A percentile compares a stretch with the other conserved stretches of the same genome.
These are phyloP conservation scores for Eretmodus cyanostictus DNA, from an alignment of 2,113 vertebrate genomes.

Conservation along the genomic window DNA sequence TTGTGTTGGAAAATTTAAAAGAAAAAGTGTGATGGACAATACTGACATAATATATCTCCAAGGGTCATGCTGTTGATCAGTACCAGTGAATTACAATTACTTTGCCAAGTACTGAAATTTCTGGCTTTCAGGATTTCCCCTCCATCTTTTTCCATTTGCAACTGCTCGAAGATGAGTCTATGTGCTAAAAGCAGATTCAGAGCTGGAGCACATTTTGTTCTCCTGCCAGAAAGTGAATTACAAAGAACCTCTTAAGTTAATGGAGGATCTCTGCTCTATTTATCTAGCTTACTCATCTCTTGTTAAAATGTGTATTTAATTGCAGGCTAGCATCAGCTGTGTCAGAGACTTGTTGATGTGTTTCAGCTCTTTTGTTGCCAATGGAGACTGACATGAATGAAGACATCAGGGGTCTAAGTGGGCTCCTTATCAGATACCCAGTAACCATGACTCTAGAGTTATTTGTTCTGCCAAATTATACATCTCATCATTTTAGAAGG, in stretches of 20 bases:
- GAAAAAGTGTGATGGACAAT: not conserved
- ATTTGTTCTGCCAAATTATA: not conserved
- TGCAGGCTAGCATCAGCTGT: not conserved
- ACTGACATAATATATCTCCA: not conserved
- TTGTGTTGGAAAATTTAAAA: not conserved
- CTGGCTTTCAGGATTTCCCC: not conserved
- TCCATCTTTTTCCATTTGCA: not conserved
- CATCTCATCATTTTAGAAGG: not conserved
- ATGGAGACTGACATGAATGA: not conserved
- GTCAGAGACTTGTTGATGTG: not conserved
- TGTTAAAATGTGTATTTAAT: slow-evolving; percentile 2
- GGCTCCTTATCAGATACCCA: not conserved
- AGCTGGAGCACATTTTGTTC: not conserved
- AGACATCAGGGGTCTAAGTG: not conserved
- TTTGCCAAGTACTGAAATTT: not conserved
- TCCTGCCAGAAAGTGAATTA: not conserved
- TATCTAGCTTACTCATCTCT: not conserved
- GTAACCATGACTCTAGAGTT: not conserved
- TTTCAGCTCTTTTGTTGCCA: not conserved
- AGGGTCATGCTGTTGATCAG: not conserved
- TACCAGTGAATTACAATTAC: not conserved
- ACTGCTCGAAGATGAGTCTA: not conserved
- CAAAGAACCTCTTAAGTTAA: not conserved
- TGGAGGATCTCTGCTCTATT: not conserved
- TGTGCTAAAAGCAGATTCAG: not conserved